Evolutionary conservation across 2,113 vertebrate genomes (phyloP).

Genomic region (Neodontobutis hainanensis): DNA sequence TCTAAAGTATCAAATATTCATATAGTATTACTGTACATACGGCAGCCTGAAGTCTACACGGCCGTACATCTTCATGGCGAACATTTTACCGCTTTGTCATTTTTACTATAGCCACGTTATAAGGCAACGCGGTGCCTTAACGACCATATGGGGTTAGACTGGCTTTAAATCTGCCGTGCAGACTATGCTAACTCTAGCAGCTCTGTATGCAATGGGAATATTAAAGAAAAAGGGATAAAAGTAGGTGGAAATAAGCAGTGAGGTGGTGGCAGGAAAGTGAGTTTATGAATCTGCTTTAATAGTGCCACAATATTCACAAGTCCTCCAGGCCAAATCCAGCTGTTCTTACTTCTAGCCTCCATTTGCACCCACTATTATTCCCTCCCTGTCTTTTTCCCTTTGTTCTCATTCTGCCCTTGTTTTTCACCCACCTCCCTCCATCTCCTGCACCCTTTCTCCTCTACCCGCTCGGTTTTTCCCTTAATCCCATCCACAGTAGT

Average conservation of each 20-base stretch:
- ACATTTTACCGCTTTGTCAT: slow-evolving; percentile 51
- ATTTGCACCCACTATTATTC: slow-evolving; percentile 28
- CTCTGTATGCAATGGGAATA: slow-evolving; percentile 54
- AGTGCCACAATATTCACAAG: slow-evolving; percentile 66
- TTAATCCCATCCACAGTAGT: slow-evolving; percentile 70
- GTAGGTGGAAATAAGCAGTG: slow-evolving; percentile 15
- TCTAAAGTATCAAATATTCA: slow-evolving; percentile 71
- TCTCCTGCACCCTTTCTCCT: neutral
- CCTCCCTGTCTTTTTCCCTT: slow-evolving; percentile 29
- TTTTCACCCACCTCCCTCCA: slow-evolving; percentile 1
- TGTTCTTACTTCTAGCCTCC: slow-evolving; percentile 42
- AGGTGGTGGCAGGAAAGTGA: slow-evolving; percentile 36
- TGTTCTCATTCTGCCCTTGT: slow-evolving; percentile 39
- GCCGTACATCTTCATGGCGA: slow-evolving; percentile 41
- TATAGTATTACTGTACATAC: slow-evolving; percentile 39
- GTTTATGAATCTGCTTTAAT: slow-evolving; percentile 70
- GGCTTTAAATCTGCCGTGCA: slow-evolving; percentile 32
- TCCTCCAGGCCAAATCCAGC: slow-evolving; percentile 65
- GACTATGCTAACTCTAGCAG: slow-evolving; percentile 36
- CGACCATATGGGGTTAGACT: slow-evolving; percentile 54
- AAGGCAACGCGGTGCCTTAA: slow-evolving; percentile 35
- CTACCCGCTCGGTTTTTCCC: slow-evolving; percentile 36
- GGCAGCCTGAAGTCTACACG: slow-evolving; percentile 46
- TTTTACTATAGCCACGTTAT: slow-evolving; percentile 45
- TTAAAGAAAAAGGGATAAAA: slow-evolving; percentile 63